These are phyloP conservation scores for Olivierus martensii DNA, from an alignment of 1,140 invertebrate genomes.

Conservation along the genomic window DNA sequence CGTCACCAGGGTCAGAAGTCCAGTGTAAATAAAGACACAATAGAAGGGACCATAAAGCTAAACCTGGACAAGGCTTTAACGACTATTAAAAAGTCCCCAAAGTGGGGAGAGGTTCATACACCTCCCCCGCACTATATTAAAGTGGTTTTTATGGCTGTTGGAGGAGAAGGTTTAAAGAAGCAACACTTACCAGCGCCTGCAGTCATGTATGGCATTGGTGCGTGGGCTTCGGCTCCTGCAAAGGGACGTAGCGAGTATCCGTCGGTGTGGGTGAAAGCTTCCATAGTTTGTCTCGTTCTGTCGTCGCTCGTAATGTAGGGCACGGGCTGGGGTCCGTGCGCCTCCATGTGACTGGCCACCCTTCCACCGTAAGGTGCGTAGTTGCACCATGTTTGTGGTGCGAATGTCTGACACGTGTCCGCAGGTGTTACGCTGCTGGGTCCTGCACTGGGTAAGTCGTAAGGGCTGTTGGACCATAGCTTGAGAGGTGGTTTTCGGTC, in stretches of 20 bases:
- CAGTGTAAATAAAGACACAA: too few species aligned
- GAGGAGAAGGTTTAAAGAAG: too few species aligned
- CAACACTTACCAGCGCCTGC: constrained; percentile 36
- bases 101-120: too few species aligned
- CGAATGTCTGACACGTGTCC: constrained; percentile 52
- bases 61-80: too few species aligned
- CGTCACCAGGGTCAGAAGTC: too few species aligned
- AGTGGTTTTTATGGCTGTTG: too few species aligned
- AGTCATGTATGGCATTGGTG: constrained; percentile 59
- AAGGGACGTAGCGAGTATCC: constrained; percentile 57
- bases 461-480: constrained; percentile 46
- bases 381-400: constrained; percentile 50
- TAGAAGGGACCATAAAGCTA: too few species aligned
- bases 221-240: constrained; percentile 48
- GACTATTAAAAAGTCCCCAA: too few species aligned
- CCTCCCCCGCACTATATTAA: too few species aligned
- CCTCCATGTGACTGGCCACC: constrained; percentile 24
- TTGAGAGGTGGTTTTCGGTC: constrained; percentile 40
- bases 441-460: constrained; percentile 26
- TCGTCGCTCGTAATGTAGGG: constrained; percentile 43
- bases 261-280: constrained; percentile 51
- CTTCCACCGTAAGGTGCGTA: constrained; percentile 43
- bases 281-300: constrained; percentile 43
- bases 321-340: constrained; percentile 25
- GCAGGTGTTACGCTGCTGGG: constrained; percentile 35